Evolutionary conservation across 2,888 invertebrate genomes (phyloP), one percentile per base, ranked within the genome.

Genomic region (Beris chalybata): DNA sequence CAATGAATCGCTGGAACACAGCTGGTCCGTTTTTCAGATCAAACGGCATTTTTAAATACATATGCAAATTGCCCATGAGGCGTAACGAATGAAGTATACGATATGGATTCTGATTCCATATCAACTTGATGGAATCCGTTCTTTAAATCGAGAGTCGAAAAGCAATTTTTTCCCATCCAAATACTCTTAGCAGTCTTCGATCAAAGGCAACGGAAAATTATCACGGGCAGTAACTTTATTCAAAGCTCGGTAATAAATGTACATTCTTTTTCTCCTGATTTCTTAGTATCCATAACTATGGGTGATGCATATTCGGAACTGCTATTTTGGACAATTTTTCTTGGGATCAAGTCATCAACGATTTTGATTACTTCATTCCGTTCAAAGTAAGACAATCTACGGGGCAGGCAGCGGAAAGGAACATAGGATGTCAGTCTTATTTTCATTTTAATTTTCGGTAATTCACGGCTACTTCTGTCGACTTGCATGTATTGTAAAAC

Each of bases 1-100:
- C 59, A 44, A 71, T 63, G 50, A 69, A 69, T 3, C 69, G 70
- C 54, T 71, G 70, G 61, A 72, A 72, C 7, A 71, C 66, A 63
- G 71, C 67, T 2, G 72, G 68, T 22, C 67, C 70, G 55, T 71
- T 71, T 45, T 64, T 67, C 38, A 69, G 63, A 0, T 68, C 71
- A 54, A 71, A 72, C 9, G 72, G 71, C 71, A 73, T 67, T 56
- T 52, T 61, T n/a, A n/a, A n/a, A n/a, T 1, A 66, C 11, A 47
- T 63, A 71, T 53, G 68, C 70, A 64, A 29, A 71, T 50, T 71
- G n/a, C n/a, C n/a, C n/a, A 50, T 67, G 29, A 13, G 71, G 69
- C 4, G 71, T 71, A 1, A 72, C 72, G 56, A 72, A 72, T 5
- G 70, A 65, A 4, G 70, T 71, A 52, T 64, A 72, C 58, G 67